Evolutionary conservation across 2,888 invertebrate genomes (phyloP), one percentile per base, ranked within the genome.

Genomic region (Neelides folsomi): DNA sequence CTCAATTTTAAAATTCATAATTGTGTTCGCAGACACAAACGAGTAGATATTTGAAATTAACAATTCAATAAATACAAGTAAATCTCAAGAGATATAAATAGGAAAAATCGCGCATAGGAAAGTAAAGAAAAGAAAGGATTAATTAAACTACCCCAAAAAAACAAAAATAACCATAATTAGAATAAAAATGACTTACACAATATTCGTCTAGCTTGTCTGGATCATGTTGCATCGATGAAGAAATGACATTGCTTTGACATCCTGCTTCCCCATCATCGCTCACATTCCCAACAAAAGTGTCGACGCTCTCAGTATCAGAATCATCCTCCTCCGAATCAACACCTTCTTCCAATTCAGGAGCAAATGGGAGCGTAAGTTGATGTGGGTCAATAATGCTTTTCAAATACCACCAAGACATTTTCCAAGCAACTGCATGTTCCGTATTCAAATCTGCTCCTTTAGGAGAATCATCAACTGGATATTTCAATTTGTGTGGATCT

Each of bases 121-220:
- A 7, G 27, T 5, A 27, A 27, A 27, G 27, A 7, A 27, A 27
- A 27, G 7, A 7, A 27, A 27, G 27, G 27, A 27, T 5, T 27
- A 5, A 5, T 3, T 5, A 27, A 7, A 5, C 27, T 5, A 27
- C 27, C 27, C n/a, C n/a, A n/a, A n/a, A n/a, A n/a, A n/a, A n/a
- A n/a, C n/a, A n/a, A n/a, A n/a, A n/a, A n/a, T n/a, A n/a, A n/a
- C n/a, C n/a, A n/a, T n/a, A n/a, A n/a, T n/a, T n/a, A n/a, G n/a
- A n/a, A n/a, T n/a, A n/a, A n/a, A n/a, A n/a, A n/a, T n/a, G n/a
- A 58, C 64, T 64, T 63, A 64, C 64, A 49, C 62, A 61, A 51
- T 37, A 54, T 53, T 64, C 64, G n/a, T 62, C 61, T 9, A 50
- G 53, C 20, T 48, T 43, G 47, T 50, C 50, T 20, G 56, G 52